Evolutionary conservation across 1,140 invertebrate species (phyloP).

Genomic region (Phenacoccus solenopsis): DNA sequence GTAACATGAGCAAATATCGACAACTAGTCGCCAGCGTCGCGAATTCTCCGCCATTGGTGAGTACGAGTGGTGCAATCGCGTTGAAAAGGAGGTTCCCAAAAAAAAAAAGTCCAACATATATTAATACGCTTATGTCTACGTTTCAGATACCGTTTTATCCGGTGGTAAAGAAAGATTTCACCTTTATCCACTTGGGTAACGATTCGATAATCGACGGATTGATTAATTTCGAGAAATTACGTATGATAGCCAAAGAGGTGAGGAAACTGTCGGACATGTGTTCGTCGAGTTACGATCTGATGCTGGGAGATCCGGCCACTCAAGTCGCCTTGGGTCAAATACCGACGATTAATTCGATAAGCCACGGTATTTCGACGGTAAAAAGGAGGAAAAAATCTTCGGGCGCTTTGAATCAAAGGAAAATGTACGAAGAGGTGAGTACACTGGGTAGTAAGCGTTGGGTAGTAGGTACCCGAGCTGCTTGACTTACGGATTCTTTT

Average conservation of each 20-base stretch:
- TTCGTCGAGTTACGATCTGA: conserved; percentile 77
- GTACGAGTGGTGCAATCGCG: not conserved
- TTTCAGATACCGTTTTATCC: conserved; percentile 89
- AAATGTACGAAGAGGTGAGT: conserved; percentile 90
- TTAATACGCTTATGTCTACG: conserved; percentile 20
- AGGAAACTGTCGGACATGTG: conserved; percentile 89
- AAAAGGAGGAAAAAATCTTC: conserved; percentile 83
- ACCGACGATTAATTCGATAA: conserved; percentile 45
- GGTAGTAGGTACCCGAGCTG: not conserved
- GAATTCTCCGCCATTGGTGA: conserved; percentile 76
- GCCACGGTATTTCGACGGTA: conserved; percentile 62
- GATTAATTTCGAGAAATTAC: conserved; percentile 95
- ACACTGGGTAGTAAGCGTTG: too few species aligned
- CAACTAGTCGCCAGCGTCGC: conserved; percentile 81
- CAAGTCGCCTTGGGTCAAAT: conserved; percentile 82
- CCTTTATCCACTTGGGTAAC: conserved; percentile 95
- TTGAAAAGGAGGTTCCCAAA: not conserved
- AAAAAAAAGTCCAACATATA: not conserved
- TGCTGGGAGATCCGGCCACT: conserved; percentile 55
- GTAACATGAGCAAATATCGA: conserved; percentile 97
- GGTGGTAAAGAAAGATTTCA: conserved; percentile 93
- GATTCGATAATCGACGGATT: conserved; percentile 84
- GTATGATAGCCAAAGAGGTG: conserved; percentile 98
- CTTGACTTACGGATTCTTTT: not conserved
- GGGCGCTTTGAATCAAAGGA: conserved; percentile 85